These are phyloP conservation scores for Podarcis siculus DNA, from an alignment of 2,797 vertebrate genomes.

Conservation along the genomic window DNA sequence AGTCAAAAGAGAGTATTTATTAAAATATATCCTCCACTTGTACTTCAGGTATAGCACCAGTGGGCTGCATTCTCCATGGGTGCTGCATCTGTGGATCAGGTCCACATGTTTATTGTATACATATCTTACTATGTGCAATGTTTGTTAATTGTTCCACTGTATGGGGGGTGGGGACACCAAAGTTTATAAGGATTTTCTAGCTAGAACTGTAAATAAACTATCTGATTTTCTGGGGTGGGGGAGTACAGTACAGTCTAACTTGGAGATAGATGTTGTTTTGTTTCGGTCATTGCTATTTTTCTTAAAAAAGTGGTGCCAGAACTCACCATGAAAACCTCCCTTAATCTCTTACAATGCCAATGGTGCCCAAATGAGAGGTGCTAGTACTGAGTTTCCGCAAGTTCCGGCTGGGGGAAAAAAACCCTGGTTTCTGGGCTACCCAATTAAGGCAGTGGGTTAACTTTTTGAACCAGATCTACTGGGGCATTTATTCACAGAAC, in stretches of 20 bases:
- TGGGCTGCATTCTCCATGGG: not conserved
- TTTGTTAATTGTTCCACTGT: no score
- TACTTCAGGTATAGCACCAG: not conserved
- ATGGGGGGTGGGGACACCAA: no score
- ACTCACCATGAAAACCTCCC: no score
- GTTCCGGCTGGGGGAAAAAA: no score
- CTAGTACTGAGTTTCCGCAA: no score
- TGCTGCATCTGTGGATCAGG: not conserved
- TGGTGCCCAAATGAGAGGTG: no score
- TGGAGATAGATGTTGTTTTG: not conserved
- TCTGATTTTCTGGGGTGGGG: not conserved
- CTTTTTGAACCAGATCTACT: not conserved
- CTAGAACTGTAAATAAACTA: not conserved
- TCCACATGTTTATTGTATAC: not conserved
- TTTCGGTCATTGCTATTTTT: not conserved
- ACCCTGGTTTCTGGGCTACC: not conserved
- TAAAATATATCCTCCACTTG: not conserved
- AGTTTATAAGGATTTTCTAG: not conserved
- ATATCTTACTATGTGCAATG: not conserved
- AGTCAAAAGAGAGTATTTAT: not conserved
- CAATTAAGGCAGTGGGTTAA: not conserved
- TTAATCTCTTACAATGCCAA: no score
- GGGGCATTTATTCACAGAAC: not conserved
- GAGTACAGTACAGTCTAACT: not conserved
- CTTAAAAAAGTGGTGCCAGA: no score